Base-by-base conservation (phyloP, 2,888 invertebrate genomes). In the Hydriomena furcata region DNA sequence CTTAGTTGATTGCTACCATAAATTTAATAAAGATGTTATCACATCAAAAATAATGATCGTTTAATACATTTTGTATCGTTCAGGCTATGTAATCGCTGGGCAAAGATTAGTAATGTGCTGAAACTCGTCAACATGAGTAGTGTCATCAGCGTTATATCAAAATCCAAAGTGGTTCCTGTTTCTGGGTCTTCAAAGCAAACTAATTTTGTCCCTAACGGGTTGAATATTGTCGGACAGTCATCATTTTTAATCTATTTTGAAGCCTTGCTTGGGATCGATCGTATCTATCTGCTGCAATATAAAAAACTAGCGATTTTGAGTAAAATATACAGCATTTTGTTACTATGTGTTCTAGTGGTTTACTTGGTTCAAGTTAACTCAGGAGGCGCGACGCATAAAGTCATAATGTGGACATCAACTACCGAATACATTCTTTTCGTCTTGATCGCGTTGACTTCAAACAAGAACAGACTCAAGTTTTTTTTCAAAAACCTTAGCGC, bases 371-470 rank as follows among this genome's bases (percentile, higher is more conserved):
- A n/a, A n/a, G n/a, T n/a, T n/a, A n/a, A n/a, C n/a, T n/a, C n/a
- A n/a, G n/a, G n/a, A n/a, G n/a, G 60, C n/a, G 52, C 65, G 0
- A 63, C 73, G 1, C 69, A 70, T 10, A 43, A 63, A 1, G 63
- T 80, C 1, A 64, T 74, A 20, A 74, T 70, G 49, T 63, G 66
- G 7, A 63, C 73, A 0, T 53, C 68, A 2, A 61, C 60, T 7
- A 27, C 64, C 0, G 81, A 84, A 52, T 79, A 73, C 41, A 20
- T 70, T 0, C 23, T 73, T 1, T 60, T 85, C 4, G 60, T 75
- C 0, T 12, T 69, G 0, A 60, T 62, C 5, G 66, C 76, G 1
- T 38, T 74, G 7, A 49, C 74, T 1, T 42, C 72, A 0, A 66
- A 68, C 5, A 76, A 70, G 34, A 66, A 55, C 2, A 68, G 66